phyloP scores from a whole-genome alignment of 1,140 invertebrate species.

The Pomacea maculata region DNA sequence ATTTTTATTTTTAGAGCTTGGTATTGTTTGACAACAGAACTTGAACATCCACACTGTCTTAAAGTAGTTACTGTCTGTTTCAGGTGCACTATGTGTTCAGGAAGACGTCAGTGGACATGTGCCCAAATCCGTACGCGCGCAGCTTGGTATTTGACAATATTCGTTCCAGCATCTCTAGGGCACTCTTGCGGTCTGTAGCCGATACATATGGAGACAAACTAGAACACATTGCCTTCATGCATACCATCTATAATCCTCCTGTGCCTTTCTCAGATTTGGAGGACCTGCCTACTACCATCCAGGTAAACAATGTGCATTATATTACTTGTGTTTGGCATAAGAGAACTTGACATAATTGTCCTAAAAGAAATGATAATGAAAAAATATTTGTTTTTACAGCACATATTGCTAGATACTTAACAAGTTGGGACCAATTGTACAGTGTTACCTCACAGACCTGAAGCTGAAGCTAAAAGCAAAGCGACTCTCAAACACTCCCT shows the following conservation, averaged over 20 bases:
- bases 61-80: background rate
- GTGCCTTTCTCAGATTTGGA: slow-evolving; percentile 20
- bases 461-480: too few relatives aligned
- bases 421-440: too few relatives aligned
- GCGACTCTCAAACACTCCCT: too few relatives aligned
- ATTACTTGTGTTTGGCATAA: background rate
- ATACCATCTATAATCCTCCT: background rate
- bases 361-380: too few relatives aligned
- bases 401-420: too few relatives aligned
- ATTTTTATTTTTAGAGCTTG: too few relatives aligned
- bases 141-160: slow-evolving; percentile 17
- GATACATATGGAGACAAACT: slow-evolving; percentile 4
- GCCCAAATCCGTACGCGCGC: slow-evolving; percentile 13
- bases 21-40: too few relatives aligned
- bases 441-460: too few relatives aligned
- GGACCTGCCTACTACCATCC: slow-evolving; percentile 13
- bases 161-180: slow-evolving; percentile 17
- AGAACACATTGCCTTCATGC: slow-evolving; percentile 14
- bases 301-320: background rate
- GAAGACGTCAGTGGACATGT: slow-evolving; percentile 18
- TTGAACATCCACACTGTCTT: too few relatives aligned
- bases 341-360: too few relatives aligned
- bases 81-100: slow-evolving; percentile 24
- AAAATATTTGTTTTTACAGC: too few relatives aligned
- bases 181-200: slow-evolving; percentile 7